Conservation (phyloP, 2,888 invertebrate genomes). For the Tipula unca region DNA sequence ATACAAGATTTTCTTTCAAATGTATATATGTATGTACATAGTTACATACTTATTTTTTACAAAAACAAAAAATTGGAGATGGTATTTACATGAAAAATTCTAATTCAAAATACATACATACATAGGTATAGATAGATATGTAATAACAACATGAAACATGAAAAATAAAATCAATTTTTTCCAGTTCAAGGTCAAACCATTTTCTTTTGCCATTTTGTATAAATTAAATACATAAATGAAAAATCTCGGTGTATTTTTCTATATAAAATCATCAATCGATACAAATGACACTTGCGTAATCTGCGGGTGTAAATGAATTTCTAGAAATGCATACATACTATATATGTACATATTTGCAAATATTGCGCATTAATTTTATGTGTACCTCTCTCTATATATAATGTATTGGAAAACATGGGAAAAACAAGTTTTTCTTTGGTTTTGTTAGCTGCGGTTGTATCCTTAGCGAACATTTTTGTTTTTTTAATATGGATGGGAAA, state of each 20-base stretch:
- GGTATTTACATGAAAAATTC: not conserved
- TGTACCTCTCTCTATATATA: not conserved
- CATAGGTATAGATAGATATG: too few species aligned
- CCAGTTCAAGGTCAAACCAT: not conserved
- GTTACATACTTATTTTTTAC: not conserved
- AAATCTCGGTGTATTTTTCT: not conserved
- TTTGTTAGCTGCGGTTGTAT: not conserved
- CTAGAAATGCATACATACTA: not conserved
- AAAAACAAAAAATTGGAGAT: not conserved
- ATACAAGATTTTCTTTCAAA: not conserved
- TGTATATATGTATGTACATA: too few species aligned
- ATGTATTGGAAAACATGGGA: not conserved
- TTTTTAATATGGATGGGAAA: not conserved
- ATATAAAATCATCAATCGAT: not conserved
- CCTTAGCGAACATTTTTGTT: not conserved
- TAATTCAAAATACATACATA: not conserved
- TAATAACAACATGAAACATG: not conserved
- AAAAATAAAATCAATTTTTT: not conserved
- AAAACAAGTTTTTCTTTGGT: not conserved
- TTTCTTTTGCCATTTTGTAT: not conserved
- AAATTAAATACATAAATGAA: not conserved
- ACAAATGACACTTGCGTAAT: not conserved
- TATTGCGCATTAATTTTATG: not conserved
- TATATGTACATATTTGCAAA: not conserved
- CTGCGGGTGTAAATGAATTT: not conserved